Base-by-base conservation (phyloP, 2,113 vertebrate genomes). In the Brevimyrus niger region DNA sequence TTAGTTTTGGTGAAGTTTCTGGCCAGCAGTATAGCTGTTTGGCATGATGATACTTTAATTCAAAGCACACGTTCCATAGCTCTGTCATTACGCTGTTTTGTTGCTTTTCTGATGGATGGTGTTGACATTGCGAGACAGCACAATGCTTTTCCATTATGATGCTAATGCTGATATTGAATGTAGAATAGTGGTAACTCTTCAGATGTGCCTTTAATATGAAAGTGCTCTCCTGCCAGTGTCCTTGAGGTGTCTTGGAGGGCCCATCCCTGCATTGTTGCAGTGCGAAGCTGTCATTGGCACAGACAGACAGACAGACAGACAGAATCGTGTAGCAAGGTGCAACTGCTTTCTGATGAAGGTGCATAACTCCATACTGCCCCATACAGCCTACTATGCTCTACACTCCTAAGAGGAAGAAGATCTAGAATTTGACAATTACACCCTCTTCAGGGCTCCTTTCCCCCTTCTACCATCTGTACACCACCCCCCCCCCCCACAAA, bases 1-100 rank as follows among this genome's bases (percentile, higher is more conserved):
- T 90, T 90, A 89, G 61, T 51, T 86, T 86, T 69, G 83, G 87
- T 5, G 44, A 48, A 80, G 35, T 89, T 84, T 65, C 27, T 42
- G 80, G 86, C 17, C 80, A 89, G 55, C 17, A 38, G 7, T 42
- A 80, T 80, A 19, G n/a, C 47, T 44, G 21, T 27, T 61, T n/a
- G 19, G 21, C 19, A 47, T 44, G 55, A 61, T n/a, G 55, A 61
- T n/a, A 8, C 58, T 82, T 44, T 88, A n/a, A 65, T n/a, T 10
- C 21, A 2, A 10, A 46, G 21, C 58, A 47, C 42, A 47, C 5
- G 2, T 65, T 61, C 23, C 27, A 11, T 44, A 42, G 10, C 38
- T 46, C 31, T 87, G 21, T 44, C 38, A 19, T 48, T 50, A 86
- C 15, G 76, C 15, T 17, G 76, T 21, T 21, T 82, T 8, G 8